phyloP scores from a whole-genome alignment of 30 jellyfish, hydroid and myxozoan genomes.

The Chrysaora quinquecirrha region DNA sequence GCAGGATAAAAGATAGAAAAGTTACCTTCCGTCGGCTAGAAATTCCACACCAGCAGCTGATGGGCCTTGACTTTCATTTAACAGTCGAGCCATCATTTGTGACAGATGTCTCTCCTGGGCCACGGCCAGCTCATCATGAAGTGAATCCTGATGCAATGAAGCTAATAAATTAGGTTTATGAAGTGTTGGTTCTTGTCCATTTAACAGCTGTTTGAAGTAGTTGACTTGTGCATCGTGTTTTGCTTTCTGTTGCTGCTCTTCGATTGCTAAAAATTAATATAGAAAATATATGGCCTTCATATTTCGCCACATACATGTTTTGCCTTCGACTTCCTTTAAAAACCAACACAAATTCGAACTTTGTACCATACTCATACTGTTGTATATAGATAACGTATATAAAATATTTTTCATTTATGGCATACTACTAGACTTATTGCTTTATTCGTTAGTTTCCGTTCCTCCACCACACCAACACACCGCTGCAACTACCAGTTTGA shows the following conservation, averaged over 20 bases:
- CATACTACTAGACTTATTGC: too few relatives aligned
- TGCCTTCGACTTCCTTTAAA: too few relatives aligned
- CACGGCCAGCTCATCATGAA: conserved; percentile 32
- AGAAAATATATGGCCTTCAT: not conserved
- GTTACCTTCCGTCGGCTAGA: too few relatives aligned
- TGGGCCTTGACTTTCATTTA: not conserved
- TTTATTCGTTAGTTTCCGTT: too few relatives aligned
- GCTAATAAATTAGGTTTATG: conserved; percentile 1
- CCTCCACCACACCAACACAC: too few relatives aligned
- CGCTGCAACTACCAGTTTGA: too few relatives aligned
- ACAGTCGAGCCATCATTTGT: conserved; percentile 46
- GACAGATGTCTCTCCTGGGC: not conserved
- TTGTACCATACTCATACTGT: too few relatives aligned
- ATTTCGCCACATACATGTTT: too few relatives aligned
- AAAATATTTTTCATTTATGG: too few relatives aligned
- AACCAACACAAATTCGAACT: too few relatives aligned
- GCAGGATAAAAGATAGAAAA: too few relatives aligned
- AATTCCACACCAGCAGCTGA: not conserved
- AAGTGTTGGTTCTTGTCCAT: not conserved
- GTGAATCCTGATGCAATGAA: conserved; percentile 7
- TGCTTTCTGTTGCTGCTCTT: conserved; percentile 47
- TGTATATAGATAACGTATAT: too few relatives aligned
- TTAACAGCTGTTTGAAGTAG: conserved; percentile 39
- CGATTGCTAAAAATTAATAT: conserved; percentile 13
- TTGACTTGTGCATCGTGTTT: conserved; percentile 56